Conservation (phyloP, 2,113 vertebrate genomes). For the Cochlearius cochlearius region DNA sequence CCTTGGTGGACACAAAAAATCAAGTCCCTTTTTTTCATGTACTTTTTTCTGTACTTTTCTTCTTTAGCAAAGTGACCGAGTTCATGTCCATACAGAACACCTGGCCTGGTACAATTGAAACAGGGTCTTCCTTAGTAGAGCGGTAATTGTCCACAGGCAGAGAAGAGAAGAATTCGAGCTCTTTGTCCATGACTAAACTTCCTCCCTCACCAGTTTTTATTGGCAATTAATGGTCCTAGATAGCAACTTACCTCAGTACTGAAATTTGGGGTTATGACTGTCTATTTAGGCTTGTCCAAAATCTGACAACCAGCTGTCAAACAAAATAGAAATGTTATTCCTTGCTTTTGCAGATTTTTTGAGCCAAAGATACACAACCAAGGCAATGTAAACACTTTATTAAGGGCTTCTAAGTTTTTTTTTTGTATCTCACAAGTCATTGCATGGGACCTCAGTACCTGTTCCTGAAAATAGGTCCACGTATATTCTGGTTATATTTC, state of each 20-base stretch:
- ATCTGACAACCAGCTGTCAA: neutral
- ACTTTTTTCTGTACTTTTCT: neutral
- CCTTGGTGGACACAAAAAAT: neutral
- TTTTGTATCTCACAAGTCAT: neutral
- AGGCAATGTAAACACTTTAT: neutral
- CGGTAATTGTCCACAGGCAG: neutral
- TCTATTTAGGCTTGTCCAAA: neutral
- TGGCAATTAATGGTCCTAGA: neutral
- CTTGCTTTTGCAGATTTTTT: neutral
- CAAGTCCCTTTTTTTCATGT: neutral
- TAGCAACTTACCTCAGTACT: neutral
- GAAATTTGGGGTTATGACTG: fast-evolving
- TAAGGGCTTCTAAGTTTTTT: neutral
- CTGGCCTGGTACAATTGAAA: neutral
- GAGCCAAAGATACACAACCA: neutral
- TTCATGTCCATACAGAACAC: neutral
- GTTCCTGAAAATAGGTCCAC: neutral
- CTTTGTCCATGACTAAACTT: neutral
- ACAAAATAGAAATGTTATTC: neutral
- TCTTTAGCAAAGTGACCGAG: neutral
- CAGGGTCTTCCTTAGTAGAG: neutral
- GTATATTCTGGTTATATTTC: neutral
- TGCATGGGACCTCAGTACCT: neutral
- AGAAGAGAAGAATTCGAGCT: neutral
- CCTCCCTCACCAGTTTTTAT: neutral